phyloP scores from a whole-genome alignment of 30 jellyfish, hydroid and myxozoan species.

The Cassiopea andromeda region DNA sequence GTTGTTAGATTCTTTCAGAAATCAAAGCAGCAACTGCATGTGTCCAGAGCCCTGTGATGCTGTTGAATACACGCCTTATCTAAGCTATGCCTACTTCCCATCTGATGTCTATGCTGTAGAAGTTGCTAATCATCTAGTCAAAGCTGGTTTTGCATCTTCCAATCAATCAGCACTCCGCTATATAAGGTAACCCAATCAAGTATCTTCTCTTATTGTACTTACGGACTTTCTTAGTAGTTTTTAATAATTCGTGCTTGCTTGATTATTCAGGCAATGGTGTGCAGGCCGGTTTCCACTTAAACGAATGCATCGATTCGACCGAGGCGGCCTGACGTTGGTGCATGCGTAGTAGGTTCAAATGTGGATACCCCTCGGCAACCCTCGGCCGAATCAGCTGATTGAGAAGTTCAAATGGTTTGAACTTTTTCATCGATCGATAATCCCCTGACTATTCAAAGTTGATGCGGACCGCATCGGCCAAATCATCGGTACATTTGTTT shows the following conservation, averaged over 20 bases:
- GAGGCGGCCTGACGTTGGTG: no score
- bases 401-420: no score
- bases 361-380: no score
- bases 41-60: constrained; percentile 90
- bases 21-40: constrained; percentile 25
- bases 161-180: constrained; percentile 15
- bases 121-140: constrained; percentile 76
- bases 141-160: constrained; percentile 20
- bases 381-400: no score
- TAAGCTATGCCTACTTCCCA: constrained; percentile 90
- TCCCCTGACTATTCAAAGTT: not conserved
- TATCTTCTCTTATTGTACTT: not conserved
- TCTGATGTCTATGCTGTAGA: constrained; percentile 84
- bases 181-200: constrained; percentile 19
- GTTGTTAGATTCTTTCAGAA: constrained; percentile 18
- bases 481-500: not conserved
- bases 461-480: not conserved
- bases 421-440: no score
- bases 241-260: not conserved
- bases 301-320: no score
- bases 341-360: no score
- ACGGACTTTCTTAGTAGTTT: not conserved
- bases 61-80: constrained; percentile 70
- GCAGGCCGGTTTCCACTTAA: not conserved
- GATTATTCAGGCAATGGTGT: no score